Evolutionary conservation across 2,113 vertebrate species (phyloP), one percentile per base, ranked within the genome.

Genomic region (Callipepla squamata): DNA sequence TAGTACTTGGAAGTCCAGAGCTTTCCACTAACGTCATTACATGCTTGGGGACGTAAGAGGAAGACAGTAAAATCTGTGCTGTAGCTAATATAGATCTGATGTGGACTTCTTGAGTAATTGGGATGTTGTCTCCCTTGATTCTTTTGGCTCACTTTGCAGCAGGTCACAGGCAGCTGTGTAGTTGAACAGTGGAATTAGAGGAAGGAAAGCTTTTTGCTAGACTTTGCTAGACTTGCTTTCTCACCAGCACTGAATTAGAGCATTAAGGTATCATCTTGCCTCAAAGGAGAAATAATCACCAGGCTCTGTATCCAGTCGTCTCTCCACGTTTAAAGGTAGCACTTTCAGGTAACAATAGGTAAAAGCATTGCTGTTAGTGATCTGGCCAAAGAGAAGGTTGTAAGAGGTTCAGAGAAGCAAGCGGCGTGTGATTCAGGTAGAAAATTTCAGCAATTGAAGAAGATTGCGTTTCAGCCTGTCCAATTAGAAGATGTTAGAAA

Each of bases 231-330:
- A 36, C 34, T 36, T 83, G 72, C 55, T 69, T 81, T 59, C 65
- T 90, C 28, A 16, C 73, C 13, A 7, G 13, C 12, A 30, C 51
- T 51, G 82, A 72, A 88, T 90, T 80, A 42, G 63, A 40, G 73
- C 57, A 80, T 88, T 78, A 83, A 92, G 25, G 51, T 61, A 47
- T 74, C 51, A 0, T 50, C 38, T 48, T 85, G 22, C 47, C 72
- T 85, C 74, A 74, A 90, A 63, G 51, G 48, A 50, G 63, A 36
- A 58, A 63, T 66, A 91, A 91, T 85, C 68, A 50, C 21, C 30
- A 9, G 50, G n/a, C 34, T 78, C 9, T 79, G 51, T 51, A 40
- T 18, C 0, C 13, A 68, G 67, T 57, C 5, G 0, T 7, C 6
- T 4, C 19, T 48, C 40, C 40, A 14, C 45, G 16, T 58, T 63